Evolutionary conservation across 2,888 invertebrate species (phyloP), one percentile per base, ranked within the genome.

Genomic region (Podabrus alpinus): DNA sequence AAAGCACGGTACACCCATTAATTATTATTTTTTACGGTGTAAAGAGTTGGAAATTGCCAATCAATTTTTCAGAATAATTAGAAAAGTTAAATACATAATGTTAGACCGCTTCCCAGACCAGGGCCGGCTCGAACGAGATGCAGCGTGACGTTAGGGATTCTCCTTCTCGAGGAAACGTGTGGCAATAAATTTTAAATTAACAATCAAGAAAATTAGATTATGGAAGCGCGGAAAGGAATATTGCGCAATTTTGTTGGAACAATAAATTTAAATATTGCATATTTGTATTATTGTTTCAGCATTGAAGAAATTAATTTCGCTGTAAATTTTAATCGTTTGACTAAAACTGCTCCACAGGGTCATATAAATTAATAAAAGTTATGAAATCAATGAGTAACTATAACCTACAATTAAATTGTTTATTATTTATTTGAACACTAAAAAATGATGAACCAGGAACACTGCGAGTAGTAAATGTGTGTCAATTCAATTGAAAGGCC

Each of bases 351-450:
- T 71, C 68, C 13, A 64, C 76, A 76, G 70, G 76, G 76, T 60
- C 76, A 73, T 73, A 68, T 76, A 70, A 76, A 76, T 76, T 73
- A 76, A 68, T 73, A 73, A 69, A 71, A 68, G 69, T 73, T 76
- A 76, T 66, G 76, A 76, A 76, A 76, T 76, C 76, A 76, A 76
- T 76, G 73, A 75, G 75, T 71, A 75, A 72, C 71, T 68, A 73
- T 73, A 76, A 73, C 71, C 71, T 71, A 76, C 76, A 76, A 76
- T 76, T 76, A 73, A 73, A 68, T 69, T 71, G 74, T 68, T 73
- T 73, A 69, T 68, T 61, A 72, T 67, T 61, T 68, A 62, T 68
- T 72, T 68, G 70, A 19, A 29, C 59, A 21, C 66, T 17, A 19
- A 45, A 59, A 73, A 70, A 62, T 71, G 59, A 73, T 64, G 73